Evolutionary conservation across 2,888 invertebrate genomes (phyloP).

Genomic region (Tuta absoluta): DNA sequence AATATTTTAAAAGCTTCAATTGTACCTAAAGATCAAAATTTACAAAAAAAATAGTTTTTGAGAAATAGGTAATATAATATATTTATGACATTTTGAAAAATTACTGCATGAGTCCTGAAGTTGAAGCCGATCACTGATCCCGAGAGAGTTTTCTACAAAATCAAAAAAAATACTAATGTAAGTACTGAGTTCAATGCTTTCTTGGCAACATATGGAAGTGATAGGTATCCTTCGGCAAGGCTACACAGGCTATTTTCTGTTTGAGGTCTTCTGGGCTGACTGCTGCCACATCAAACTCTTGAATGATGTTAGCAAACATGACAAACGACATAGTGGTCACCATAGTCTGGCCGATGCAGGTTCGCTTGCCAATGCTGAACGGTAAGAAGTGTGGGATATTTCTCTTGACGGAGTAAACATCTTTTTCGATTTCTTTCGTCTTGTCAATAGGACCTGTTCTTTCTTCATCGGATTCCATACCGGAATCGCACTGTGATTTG

Average conservation of each 20-base stretch:
- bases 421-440: conserved; percentile 56
- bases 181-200: conserved; percentile 52
- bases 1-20: background rate
- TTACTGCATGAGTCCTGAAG: background rate
- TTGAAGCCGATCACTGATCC: conserved; percentile 8
- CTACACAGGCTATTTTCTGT: conserved; percentile 86
- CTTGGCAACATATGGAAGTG: conserved; percentile 82
- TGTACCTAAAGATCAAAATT: too few species aligned
- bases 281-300: conserved; percentile 85
- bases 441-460: conserved; percentile 50
- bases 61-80: too few species aligned
- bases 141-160: conserved; percentile 40
- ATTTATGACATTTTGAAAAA: too few species aligned
- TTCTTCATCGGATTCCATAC: conserved; percentile 78
- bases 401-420: conserved; percentile 68
- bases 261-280: conserved; percentile 76
- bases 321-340: conserved; percentile 89
- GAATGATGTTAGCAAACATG: conserved; percentile 86
- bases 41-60: too few species aligned
- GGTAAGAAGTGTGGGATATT: conserved; percentile 89
- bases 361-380: conserved; percentile 92
- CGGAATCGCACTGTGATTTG: conserved; percentile 79
- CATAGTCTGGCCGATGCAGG: conserved; percentile 91
- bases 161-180: conserved; percentile 24
- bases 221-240: conserved; percentile 87